These are phyloP conservation scores for Neuroterus valhalla DNA, from an alignment of 1,140 invertebrate genomes.

Conservation along the genomic window DNA sequence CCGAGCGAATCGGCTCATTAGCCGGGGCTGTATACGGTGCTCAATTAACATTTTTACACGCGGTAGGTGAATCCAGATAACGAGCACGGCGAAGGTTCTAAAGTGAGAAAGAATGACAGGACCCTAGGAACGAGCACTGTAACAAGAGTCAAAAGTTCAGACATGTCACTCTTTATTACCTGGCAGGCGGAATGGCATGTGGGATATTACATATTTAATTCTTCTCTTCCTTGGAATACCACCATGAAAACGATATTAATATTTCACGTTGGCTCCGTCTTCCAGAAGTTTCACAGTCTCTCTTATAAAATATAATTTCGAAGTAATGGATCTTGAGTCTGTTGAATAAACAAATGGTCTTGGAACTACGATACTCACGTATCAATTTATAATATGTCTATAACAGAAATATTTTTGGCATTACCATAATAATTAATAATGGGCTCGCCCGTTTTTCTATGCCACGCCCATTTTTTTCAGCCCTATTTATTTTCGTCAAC, in stretches of 20 bases:
- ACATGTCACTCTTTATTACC: neutral
- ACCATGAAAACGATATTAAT: neutral
- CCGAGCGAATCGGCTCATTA: slow-evolving; percentile 51
- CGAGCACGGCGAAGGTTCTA: slow-evolving; percentile 35
- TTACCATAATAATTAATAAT: no score
- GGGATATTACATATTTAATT: slow-evolving; percentile 2
- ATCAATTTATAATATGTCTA: no score
- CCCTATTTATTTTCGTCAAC: no score
- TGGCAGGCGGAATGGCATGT: neutral
- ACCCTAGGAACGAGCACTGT: neutral
- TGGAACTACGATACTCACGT: no score
- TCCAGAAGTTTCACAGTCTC: neutral
- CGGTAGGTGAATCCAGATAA: slow-evolving; percentile 50
- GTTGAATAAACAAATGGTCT: no score
- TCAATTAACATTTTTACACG: slow-evolving; percentile 52
- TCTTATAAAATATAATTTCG: neutral
- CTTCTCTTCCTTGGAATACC: neutral
- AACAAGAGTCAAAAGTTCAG: neutral
- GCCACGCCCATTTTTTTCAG: no score
- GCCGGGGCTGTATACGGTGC: slow-evolving; percentile 43
- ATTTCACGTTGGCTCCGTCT: neutral
- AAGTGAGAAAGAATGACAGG: neutral
- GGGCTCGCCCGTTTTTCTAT: no score
- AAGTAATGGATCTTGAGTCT: neutral
- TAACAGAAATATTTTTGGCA: no score